These are phyloP conservation scores for Amblyopsis rosae DNA, from an alignment of 2,113 vertebrate genomes.

Conservation along the genomic window DNA sequence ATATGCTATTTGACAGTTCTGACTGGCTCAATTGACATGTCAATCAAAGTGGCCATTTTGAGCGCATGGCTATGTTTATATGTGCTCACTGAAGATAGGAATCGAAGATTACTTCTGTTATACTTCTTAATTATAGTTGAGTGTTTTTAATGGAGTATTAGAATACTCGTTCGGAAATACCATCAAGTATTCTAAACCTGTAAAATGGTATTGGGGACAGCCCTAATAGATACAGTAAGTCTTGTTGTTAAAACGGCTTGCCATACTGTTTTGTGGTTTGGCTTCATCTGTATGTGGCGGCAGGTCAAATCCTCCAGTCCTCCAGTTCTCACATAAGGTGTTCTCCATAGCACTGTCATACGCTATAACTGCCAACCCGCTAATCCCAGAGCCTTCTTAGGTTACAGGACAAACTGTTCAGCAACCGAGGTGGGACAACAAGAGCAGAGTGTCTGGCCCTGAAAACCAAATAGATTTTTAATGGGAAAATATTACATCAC, in stretches of 20 bases:
- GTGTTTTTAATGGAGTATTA: too few species aligned
- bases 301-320: conserved; percentile 31
- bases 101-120: too few species aligned
- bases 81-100: too few species aligned
- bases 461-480: conserved; percentile 60
- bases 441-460: conserved; percentile 51
- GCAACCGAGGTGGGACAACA: conserved; percentile 44
- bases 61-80: too few species aligned
- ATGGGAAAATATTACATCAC: conserved; percentile 43
- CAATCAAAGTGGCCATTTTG: too few species aligned
- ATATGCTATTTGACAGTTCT: too few species aligned
- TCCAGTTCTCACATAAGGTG: conserved; percentile 41
- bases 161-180: too few species aligned
- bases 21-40: too few species aligned
- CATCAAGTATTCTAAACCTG: too few species aligned
- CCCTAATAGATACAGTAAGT: too few species aligned
- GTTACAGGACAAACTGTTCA: conserved; percentile 47
- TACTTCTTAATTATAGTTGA: too few species aligned
- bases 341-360: conserved; percentile 35
- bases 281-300: conserved; percentile 5
- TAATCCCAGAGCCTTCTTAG: conserved; percentile 12
- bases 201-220: too few species aligned
- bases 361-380: conserved; percentile 17
- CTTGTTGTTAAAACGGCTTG: conserved; percentile 1
- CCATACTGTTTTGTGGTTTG: conserved; percentile 9